phyloP scores from a whole-genome alignment of 2,797 vertebrate species.

The Gambusia yucatana region DNA sequence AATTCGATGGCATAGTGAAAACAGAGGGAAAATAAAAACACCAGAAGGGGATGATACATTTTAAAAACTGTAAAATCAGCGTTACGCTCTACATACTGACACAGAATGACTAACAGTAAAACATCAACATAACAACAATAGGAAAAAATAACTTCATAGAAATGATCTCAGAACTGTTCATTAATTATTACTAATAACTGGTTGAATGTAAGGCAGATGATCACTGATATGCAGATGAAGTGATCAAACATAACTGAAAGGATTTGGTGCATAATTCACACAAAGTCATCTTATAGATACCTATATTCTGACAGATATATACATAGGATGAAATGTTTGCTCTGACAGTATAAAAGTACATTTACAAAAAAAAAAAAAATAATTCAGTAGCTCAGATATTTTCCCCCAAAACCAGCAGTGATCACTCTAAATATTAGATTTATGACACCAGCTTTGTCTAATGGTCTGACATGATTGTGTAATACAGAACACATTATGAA shows the following conservation, averaged over 20 bases:
- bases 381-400: conserved; percentile 37
- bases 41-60: conserved; percentile 36
- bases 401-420: conserved; percentile 22
- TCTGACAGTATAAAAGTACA: conserved; percentile 36
- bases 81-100: conserved; percentile 21
- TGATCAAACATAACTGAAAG: conserved; percentile 17
- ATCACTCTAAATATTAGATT: conserved; percentile 49
- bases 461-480: conserved; percentile 32
- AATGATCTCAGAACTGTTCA: conserved; percentile 8
- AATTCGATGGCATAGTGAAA: conserved; percentile 39
- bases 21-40: conserved; percentile 44
- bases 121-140: conserved; percentile 22
- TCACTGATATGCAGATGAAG: background rate
- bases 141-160: conserved; percentile 32
- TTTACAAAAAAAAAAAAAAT: conserved; percentile 22
- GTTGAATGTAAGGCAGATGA: conserved; percentile 18
- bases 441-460: conserved; percentile 33
- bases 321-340: conserved; percentile 24
- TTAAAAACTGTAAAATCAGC: conserved; percentile 17
- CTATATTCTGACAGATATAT: conserved; percentile 14
- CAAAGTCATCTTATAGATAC: conserved; percentile 7
- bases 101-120: conserved; percentile 16
- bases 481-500: conserved; percentile 26
- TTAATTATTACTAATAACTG: conserved; percentile 10
- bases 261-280: conserved; percentile 3